Conservation (phyloP, 2,797 vertebrate species). For the Spatula clypeata region DNA sequence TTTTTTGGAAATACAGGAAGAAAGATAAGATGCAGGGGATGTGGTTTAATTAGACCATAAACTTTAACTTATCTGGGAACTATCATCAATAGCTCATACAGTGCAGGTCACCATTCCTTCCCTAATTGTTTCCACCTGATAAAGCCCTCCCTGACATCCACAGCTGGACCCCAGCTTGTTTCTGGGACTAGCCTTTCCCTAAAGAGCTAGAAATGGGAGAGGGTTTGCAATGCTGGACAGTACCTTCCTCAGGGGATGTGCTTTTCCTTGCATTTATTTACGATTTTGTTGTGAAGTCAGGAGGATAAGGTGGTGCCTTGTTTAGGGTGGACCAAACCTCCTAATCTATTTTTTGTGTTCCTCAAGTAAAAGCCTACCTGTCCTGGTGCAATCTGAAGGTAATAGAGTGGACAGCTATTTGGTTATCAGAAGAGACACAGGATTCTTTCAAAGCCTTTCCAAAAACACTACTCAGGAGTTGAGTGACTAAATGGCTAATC, state of each 20-base stretch:
- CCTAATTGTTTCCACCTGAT: constrained; percentile 69
- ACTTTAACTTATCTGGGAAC: constrained; percentile 72
- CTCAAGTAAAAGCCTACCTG: neutral
- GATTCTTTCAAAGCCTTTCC: neutral
- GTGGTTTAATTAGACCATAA: constrained; percentile 66
- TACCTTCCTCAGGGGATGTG: neutral
- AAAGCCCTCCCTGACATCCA: constrained; percentile 26
- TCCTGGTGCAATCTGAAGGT: neutral
- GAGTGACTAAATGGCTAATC: neutral
- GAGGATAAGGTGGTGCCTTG: neutral
- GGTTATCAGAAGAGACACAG: neutral
- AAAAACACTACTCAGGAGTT: neutral
- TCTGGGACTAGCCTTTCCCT: neutral
- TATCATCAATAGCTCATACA: constrained; percentile 65
- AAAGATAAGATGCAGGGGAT: constrained; percentile 65
- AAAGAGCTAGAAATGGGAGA: neutral
- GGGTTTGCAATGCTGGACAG: neutral
- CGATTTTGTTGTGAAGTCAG: neutral
- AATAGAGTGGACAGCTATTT: neutral
- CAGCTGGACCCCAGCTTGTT: constrained; percentile 73
- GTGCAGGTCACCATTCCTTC: constrained; percentile 56
- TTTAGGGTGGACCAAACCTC: neutral
- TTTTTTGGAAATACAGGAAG: constrained; percentile 57
- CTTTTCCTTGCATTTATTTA: neutral
- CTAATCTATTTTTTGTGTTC: neutral